Evolutionary conservation across 2,797 vertebrate species (phyloP).

Genomic region (Sciaenops ocellatus): DNA sequence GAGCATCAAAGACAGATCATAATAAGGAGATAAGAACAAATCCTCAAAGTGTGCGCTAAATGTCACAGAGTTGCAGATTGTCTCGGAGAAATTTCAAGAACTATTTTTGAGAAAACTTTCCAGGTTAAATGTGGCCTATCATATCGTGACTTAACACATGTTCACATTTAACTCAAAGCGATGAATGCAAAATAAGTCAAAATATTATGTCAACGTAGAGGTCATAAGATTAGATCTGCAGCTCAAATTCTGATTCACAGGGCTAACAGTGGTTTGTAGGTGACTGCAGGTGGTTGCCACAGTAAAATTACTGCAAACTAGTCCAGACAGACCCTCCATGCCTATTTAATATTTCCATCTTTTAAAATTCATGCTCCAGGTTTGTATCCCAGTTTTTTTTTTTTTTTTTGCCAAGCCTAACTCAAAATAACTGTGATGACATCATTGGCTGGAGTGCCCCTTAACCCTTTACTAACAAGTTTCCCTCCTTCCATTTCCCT

Average conservation of each 20-base stretch:
- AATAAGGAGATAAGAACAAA: slow-evolving; percentile 24
- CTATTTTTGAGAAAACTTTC: not conserved
- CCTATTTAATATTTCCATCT: not conserved
- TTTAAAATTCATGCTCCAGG: not conserved
- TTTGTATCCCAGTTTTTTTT: not conserved
- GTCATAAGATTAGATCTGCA: not conserved
- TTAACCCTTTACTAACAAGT: slow-evolving; percentile 4
- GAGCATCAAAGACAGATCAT: slow-evolving; percentile 38
- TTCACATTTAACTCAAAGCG: slow-evolving; percentile 10
- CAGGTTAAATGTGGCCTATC: not conserved
- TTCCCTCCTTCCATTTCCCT: no score
- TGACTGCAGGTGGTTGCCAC: no score
- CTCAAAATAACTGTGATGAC: not conserved
- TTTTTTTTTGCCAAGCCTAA: no score
- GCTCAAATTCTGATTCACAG: not conserved
- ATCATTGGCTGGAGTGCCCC: not conserved
- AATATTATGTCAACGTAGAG: no score
- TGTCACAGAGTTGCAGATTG: not conserved
- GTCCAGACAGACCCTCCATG: not conserved
- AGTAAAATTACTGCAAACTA: not conserved
- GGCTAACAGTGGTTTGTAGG: not conserved
- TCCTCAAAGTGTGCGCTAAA: slow-evolving; percentile 21
- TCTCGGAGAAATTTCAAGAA: slow-evolving; percentile 11
- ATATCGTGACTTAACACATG: not conserved
- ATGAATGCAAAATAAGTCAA: not conserved